Percentiles rank a stretch among this genome's conserved stretches.
Evolutionary conservation across 2,113 vertebrate genomes (phyloP).

Genomic region (Pelmatolapia mariae): DNA sequence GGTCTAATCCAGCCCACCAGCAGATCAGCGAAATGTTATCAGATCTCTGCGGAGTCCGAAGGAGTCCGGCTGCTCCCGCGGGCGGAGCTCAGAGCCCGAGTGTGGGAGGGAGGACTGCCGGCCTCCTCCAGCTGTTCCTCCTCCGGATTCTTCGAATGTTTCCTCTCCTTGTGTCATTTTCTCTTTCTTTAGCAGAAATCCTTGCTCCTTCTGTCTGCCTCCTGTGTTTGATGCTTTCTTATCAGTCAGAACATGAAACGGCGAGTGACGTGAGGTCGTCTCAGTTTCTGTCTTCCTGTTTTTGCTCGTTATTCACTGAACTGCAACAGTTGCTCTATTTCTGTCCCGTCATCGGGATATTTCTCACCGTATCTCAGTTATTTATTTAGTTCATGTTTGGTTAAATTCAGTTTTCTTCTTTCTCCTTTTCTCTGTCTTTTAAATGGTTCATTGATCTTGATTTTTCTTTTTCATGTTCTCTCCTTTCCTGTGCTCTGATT

Average conservation of each 20-base stretch:
- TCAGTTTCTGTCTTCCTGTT: background rate
- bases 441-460: background rate
- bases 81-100: background rate
- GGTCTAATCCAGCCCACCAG: slow-evolving; percentile 17
- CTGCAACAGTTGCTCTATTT: background rate
- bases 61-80: background rate
- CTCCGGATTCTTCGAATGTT: background rate
- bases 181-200: background rate
- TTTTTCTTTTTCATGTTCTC: background rate
- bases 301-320: background rate
- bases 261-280: background rate
- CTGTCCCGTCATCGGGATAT: background rate
- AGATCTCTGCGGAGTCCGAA: background rate
- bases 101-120: background rate
- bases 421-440: background rate
- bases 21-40: slow-evolving; percentile 11
- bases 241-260: background rate
- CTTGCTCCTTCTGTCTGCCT: background rate
- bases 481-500: background rate
- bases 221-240: background rate
- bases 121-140: background rate
- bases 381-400: background rate
- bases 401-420: background rate
- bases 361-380: background rate
- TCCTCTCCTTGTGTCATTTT: background rate